phyloP scores from a whole-genome alignment of 2,113 vertebrate species.

The Eidolon helvum region DNA sequence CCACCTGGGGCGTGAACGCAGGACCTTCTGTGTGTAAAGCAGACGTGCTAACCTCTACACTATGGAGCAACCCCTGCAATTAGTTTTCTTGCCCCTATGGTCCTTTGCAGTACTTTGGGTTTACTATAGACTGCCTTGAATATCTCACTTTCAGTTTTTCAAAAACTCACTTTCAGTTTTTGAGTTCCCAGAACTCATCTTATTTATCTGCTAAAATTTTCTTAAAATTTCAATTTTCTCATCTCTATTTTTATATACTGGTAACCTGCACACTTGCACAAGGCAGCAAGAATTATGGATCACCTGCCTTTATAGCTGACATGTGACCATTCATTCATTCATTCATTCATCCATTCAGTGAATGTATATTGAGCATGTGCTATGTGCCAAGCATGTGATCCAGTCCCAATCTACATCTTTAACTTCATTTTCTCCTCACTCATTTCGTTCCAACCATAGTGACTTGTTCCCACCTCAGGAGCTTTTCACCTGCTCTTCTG shows the following conservation, averaged over 20 bases:
- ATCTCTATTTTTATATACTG: background rate
- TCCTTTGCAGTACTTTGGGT: background rate
- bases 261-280: background rate
- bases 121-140: background rate
- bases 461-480: background rate
- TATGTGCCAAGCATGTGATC: background rate
- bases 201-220: background rate
- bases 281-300: background rate
- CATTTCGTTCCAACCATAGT: background rate
- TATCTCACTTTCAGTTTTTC: background rate
- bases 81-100: background rate
- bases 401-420: background rate
- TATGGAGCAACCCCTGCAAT: background rate
- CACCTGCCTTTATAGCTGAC: background rate
- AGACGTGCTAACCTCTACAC: too few relatives aligned
- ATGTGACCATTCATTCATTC: background rate
- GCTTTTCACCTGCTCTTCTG: background rate
- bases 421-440: background rate
- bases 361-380: background rate
- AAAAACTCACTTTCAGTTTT: too few relatives aligned
- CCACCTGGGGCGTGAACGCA: too few relatives aligned
- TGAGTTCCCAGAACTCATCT: background rate
- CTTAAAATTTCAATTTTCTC: constrained; percentile 2
- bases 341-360: background rate
- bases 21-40: too few relatives aligned